These are phyloP conservation scores for Leucoma salicis DNA, from an alignment of 2,888 invertebrate genomes.

Conservation along the genomic window DNA sequence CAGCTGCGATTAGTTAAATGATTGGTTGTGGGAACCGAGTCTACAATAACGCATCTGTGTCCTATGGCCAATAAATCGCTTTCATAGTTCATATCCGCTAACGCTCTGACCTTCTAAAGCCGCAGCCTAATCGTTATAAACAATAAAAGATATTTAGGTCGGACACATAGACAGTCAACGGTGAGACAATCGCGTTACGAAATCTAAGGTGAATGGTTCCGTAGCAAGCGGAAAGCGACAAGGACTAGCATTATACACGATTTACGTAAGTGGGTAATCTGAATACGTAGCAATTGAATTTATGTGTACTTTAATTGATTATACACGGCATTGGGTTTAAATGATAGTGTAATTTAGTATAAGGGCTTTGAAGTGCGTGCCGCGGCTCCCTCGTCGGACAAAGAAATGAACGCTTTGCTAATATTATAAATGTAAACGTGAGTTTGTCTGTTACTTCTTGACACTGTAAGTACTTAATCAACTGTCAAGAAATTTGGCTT, in stretches of 20 bases:
- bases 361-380: background rate
- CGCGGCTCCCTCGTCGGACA: too few relatives aligned
- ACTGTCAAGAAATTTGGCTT: too few relatives aligned
- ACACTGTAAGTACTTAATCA: too few relatives aligned
- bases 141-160: constrained; percentile 34
- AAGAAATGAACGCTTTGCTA: too few relatives aligned
- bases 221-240: constrained; percentile 31
- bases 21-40: too few relatives aligned
- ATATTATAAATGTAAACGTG: too few relatives aligned
- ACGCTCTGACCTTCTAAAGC: background rate
- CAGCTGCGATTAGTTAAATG: too few relatives aligned
- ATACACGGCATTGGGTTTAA: background rate
- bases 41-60: too few relatives aligned
- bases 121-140: constrained; percentile 20
- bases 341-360: background rate
- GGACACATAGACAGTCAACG: constrained; percentile 30
- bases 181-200: constrained; percentile 42
- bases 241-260: constrained; percentile 20
- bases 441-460: too few relatives aligned
- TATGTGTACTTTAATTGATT: background rate
- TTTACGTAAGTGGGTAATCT: constrained; percentile 11
- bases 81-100: background rate
- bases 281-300: constrained; percentile 6
- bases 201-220: constrained; percentile 38
- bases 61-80: background rate